These are phyloP conservation scores for Pandemis cinnamomeana DNA, from an alignment of 2,888 invertebrate species.

Conservation along the genomic window DNA sequence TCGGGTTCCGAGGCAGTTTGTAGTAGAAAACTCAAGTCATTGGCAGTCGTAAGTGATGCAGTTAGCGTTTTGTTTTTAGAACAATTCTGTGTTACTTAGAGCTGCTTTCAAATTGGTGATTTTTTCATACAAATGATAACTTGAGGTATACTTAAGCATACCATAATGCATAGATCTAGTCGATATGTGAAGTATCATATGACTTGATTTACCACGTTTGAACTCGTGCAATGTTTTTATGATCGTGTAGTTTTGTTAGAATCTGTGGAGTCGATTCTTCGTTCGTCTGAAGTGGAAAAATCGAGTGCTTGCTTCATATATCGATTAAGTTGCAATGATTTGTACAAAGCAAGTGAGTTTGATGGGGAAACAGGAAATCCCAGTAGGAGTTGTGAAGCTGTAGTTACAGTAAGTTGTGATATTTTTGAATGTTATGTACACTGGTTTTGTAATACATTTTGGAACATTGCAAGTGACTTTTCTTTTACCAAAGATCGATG, in stretches of 20 bases:
- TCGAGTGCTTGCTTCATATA: neutral
- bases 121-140: neutral
- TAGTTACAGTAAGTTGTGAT: conserved; percentile 49
- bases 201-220: neutral
- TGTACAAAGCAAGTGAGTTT: neutral
- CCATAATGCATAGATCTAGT: neutral
- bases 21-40: neutral
- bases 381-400: neutral
- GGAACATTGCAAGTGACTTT: conserved; percentile 1
- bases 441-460: conserved; percentile 35
- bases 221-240: neutral
- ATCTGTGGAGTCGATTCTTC: neutral
- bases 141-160: neutral
- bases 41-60: neutral
- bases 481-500: neutral
- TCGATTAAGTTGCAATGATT: neutral
- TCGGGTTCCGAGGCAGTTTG: neutral
- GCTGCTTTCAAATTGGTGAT: neutral
- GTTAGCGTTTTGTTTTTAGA: neutral
- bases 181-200: neutral
- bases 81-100: neutral
- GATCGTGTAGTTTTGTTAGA: neutral
- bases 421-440: conserved; percentile 33
- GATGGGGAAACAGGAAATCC: neutral
- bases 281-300: neutral